Percentiles rank a stretch among this genome's conserved stretches.
Conservation (phyloP, 2,113 vertebrate genomes). For the Oenanthe melanoleuca region DNA sequence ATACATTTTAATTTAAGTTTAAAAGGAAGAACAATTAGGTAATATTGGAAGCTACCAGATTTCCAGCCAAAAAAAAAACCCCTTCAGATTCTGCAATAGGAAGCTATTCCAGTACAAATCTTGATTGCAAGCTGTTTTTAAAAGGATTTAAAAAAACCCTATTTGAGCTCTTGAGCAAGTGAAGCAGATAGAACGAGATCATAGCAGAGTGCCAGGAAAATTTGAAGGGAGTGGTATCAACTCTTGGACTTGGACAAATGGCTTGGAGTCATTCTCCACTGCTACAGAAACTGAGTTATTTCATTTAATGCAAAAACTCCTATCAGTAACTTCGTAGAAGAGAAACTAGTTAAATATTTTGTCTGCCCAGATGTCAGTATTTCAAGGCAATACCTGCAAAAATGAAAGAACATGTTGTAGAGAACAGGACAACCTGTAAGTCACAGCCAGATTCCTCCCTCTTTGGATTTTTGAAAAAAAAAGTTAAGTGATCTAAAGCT, state of each 20-base stretch:
- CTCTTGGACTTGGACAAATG: not conserved
- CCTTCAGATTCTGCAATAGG: not conserved
- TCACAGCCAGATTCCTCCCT: not conserved
- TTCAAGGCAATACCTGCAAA: not conserved
- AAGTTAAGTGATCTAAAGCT: not conserved
- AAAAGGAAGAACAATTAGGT: not conserved
- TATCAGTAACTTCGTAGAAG: not conserved
- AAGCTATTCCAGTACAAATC: not conserved
- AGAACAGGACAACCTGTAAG: not conserved
- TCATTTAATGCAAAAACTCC: not conserved
- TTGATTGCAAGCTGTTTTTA: not conserved
- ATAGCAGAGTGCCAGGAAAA: not conserved
- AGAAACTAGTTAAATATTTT: not conserved
- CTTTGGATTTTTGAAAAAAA: not conserved
- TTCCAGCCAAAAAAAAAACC: not conserved
- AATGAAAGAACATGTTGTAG: not conserved
- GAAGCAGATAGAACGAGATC: not conserved
- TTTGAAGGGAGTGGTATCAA: not conserved
- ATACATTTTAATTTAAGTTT: not conserved
- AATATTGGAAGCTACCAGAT: not conserved
- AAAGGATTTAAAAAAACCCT: not conserved
- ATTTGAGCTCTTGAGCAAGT: not conserved
- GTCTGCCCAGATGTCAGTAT: not conserved
- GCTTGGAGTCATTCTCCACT: not conserved
- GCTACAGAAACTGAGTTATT: fast-evolving